These are phyloP conservation scores for Arothron firmamentum DNA, from an alignment of 2,113 vertebrate genomes.

Conservation along the genomic window DNA sequence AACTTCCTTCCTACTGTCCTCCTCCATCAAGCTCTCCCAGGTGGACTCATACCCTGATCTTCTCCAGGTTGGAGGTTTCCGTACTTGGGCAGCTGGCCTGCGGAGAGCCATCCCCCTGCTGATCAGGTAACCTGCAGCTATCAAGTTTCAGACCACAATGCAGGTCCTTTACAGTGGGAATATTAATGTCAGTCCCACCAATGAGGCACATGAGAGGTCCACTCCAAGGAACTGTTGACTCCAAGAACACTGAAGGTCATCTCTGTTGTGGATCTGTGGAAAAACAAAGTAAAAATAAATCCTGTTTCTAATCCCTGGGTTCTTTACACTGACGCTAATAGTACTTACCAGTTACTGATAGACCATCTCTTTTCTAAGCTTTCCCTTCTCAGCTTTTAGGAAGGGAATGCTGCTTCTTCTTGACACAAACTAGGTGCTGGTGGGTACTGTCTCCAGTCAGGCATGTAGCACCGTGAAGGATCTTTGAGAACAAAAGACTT, in stretches of 20 bases:
- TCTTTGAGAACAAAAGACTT: slow-evolving; percentile 60
- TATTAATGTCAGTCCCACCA: slow-evolving; percentile 41
- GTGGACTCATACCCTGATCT: slow-evolving; percentile 64
- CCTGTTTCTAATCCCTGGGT: background rate
- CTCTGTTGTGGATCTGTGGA: slow-evolving; percentile 22
- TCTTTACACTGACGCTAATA: background rate
- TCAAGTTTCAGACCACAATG: slow-evolving; percentile 56
- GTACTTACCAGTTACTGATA: slow-evolving; percentile 34
- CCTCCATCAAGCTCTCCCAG: slow-evolving; percentile 48
- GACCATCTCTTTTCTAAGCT: slow-evolving; percentile 6
- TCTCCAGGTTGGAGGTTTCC: slow-evolving; percentile 50
- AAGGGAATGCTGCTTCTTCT: slow-evolving; percentile 20
- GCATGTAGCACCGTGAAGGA: slow-evolving; percentile 60
- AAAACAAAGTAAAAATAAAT: slow-evolving; percentile 2
- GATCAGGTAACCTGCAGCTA: slow-evolving; percentile 52
- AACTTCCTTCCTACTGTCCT: slow-evolving; percentile 21
- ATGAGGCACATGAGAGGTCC: slow-evolving; percentile 11
- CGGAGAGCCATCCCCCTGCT: slow-evolving; percentile 42
- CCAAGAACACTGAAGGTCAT: slow-evolving; percentile 18
- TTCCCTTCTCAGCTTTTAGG: slow-evolving; percentile 10
- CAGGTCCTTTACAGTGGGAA: slow-evolving; percentile 29
- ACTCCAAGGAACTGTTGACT: slow-evolving; percentile 5
- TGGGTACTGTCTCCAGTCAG: slow-evolving; percentile 69
- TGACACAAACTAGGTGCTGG: slow-evolving; percentile 50
- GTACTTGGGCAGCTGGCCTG: slow-evolving; percentile 54